Percentiles rank a stretch among this genome's conserved stretches.
These are phyloP conservation scores for Platyrinchus mystaceus DNA, from an alignment of 2,797 vertebrate species.

Conservation along the genomic window DNA sequence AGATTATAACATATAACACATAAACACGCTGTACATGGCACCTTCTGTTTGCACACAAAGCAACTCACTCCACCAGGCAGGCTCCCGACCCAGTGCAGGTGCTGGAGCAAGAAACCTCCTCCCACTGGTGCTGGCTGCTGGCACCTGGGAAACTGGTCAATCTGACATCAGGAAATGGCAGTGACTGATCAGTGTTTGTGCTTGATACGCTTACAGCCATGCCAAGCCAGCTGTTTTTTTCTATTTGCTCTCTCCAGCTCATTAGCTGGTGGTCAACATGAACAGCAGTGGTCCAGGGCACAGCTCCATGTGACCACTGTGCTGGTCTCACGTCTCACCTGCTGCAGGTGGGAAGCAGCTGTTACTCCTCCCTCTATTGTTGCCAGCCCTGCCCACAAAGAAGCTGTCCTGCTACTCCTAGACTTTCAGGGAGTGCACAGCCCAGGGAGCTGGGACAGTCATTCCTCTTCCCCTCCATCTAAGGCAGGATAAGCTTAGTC, in stretches of 20 bases:
- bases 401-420: not conserved
- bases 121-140: not conserved
- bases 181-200: not conserved
- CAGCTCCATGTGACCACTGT: accelerated
- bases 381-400: not conserved
- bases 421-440: accelerated
- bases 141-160: not conserved
- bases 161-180: not conserved
- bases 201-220: accelerated
- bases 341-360: not conserved
- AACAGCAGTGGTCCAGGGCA: not conserved
- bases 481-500: not conserved
- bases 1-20: not conserved
- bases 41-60: accelerated
- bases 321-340: not conserved
- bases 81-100: not conserved
- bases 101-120: not conserved
- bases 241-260: not conserved
- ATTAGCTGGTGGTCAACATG: not conserved
- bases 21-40: not conserved
- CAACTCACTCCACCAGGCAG: accelerated
- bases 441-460: not conserved
- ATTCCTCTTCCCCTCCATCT: not conserved
- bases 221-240: not conserved
- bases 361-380: not conserved